Conservation (phyloP, 2,888 invertebrate species). For the Chesias legatella region DNA sequence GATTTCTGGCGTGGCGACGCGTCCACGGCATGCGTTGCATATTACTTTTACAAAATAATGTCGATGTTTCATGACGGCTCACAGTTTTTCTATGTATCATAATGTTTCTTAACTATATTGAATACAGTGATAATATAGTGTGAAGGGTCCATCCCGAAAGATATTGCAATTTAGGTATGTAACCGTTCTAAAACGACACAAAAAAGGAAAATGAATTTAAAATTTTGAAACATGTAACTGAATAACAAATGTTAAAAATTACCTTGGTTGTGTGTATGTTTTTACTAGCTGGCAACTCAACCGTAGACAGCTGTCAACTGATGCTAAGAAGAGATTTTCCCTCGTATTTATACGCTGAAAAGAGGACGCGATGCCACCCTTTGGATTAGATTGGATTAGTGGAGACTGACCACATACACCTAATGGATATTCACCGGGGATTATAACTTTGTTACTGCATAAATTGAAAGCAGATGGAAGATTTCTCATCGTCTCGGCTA, state of each 20-base stretch:
- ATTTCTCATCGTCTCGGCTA: slow-evolving; percentile 11
- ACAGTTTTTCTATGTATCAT: too few species aligned
- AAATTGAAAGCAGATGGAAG: slow-evolving; percentile 36
- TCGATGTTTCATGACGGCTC: too few species aligned
- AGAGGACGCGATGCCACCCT: slow-evolving; percentile 34
- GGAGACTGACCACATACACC: slow-evolving; percentile 66
- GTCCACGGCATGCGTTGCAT: too few species aligned
- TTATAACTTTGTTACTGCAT: slow-evolving; percentile 66
- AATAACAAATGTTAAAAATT: slow-evolving; percentile 11
- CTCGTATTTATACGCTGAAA: slow-evolving; percentile 59
- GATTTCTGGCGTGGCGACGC: too few species aligned
- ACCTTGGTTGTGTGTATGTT: slow-evolving; percentile 35
- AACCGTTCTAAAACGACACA: too few species aligned
- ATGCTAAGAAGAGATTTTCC: slow-evolving; percentile 43
- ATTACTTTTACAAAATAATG: too few species aligned
- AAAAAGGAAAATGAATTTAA: too few species aligned
- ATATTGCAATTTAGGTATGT: too few species aligned
- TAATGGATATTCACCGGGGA: slow-evolving; percentile 47
- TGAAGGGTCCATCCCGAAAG: too few species aligned
- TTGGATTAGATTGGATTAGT: slow-evolving; percentile 74
- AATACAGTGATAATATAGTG: too few species aligned
- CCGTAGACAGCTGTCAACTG: slow-evolving; percentile 52
- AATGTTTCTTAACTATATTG: too few species aligned
- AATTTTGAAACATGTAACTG: too few species aligned
- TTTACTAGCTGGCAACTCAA: slow-evolving; percentile 50